phyloP scores from a whole-genome alignment of 2,797 vertebrate genomes.

The Chelon auratus region DNA sequence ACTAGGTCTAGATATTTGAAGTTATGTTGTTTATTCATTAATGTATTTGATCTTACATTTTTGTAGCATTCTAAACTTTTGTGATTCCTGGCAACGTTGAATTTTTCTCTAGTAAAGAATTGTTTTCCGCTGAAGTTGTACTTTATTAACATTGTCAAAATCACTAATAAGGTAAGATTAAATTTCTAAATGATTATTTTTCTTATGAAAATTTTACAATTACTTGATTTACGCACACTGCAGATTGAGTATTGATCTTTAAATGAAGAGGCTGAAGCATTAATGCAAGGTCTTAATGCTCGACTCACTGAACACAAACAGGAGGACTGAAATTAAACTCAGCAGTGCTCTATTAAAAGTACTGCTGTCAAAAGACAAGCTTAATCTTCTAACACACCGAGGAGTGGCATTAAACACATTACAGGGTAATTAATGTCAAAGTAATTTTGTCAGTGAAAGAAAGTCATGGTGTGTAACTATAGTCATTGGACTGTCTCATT shows the following conservation, averaged over 20 bases:
- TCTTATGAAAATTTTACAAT: slow-evolving; percentile 10
- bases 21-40: background rate
- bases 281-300: background rate
- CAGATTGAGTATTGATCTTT: slow-evolving; percentile 14
- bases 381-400: slow-evolving; percentile 30
- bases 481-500: slow-evolving; percentile 25
- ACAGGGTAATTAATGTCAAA: slow-evolving; percentile 37
- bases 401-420: slow-evolving; percentile 40
- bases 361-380: slow-evolving; percentile 31
- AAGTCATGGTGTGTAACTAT: slow-evolving; percentile 22
- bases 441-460: slow-evolving; percentile 27
- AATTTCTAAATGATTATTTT: slow-evolving; percentile 31
- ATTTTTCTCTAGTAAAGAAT: background rate
- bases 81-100: background rate
- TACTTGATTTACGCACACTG: slow-evolving; percentile 6
- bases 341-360: slow-evolving; percentile 32
- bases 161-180: background rate
- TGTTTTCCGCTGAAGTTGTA: too few relatives aligned
- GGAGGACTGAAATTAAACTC: slow-evolving; percentile 15
- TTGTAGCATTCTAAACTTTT: background rate
- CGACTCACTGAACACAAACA: slow-evolving; percentile 26
- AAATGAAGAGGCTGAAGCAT: slow-evolving; percentile 18
- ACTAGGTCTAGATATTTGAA: background rate
- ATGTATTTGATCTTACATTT: background rate
- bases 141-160: slow-evolving; percentile 8